These are phyloP conservation scores for Conopomorpha cramerella DNA, from an alignment of 1,140 invertebrate genomes.

Conservation along the genomic window DNA sequence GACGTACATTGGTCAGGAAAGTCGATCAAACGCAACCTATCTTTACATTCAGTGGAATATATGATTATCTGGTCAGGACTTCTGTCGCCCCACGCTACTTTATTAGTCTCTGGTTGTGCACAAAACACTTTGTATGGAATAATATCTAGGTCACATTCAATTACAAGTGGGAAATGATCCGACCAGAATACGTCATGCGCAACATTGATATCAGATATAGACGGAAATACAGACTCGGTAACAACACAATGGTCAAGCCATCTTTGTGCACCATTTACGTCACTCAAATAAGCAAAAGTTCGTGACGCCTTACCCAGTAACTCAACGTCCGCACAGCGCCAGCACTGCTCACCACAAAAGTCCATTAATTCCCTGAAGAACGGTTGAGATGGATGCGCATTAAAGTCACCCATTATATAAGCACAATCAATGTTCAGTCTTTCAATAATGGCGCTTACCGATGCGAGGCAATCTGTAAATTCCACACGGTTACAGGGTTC, in stretches of 20 bases:
- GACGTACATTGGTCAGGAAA: background rate
- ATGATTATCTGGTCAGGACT: background rate
- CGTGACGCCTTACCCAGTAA: background rate
- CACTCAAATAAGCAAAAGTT: background rate
- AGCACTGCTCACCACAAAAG: background rate
- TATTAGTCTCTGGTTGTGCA: background rate
- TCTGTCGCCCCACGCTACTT: conserved; percentile 2
- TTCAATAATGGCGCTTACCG: background rate
- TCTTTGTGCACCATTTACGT: background rate
- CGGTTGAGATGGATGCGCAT: too few species aligned
- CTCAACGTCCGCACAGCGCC: background rate
- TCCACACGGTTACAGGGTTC: background rate
- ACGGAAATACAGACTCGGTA: background rate
- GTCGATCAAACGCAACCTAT: background rate
- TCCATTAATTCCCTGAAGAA: background rate
- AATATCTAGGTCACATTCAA: too few species aligned
- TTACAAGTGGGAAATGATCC: conserved; percentile 1
- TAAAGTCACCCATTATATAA: background rate
- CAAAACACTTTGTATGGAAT: background rate
- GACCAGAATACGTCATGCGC: background rate
- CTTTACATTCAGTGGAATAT: background rate
- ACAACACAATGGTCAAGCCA: conserved; percentile 1
- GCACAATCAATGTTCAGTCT: background rate
- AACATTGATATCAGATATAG: background rate
- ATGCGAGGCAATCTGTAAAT: background rate